Conservation (phyloP, 2,797 vertebrate genomes). For the Acipenser oxyrinchus region DNA sequence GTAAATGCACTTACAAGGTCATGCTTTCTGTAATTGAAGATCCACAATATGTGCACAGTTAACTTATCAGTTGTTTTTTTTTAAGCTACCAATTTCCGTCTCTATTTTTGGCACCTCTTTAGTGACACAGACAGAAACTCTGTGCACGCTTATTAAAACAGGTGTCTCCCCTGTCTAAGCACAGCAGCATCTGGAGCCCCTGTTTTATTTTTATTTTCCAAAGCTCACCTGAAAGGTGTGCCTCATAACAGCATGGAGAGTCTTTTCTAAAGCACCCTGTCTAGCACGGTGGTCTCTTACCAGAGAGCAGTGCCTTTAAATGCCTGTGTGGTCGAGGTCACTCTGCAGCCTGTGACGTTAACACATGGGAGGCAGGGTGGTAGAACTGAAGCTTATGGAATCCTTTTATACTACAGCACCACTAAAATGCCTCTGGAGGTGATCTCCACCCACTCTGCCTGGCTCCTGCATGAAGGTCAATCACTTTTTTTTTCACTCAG, state of each 20-base stretch:
- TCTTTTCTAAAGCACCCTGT: conserved; percentile 8
- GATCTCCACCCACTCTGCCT: conserved; percentile 31
- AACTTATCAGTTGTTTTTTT: neutral
- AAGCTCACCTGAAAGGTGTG: conserved; percentile 19
- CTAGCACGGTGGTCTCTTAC: conserved; percentile 28
- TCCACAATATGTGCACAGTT: no score
- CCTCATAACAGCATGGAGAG: conserved; percentile 16
- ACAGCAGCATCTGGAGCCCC: conserved; percentile 32
- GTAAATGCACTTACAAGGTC: no score
- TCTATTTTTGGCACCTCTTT: conserved; percentile 19
- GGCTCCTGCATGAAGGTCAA: conserved; percentile 25
- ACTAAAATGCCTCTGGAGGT: conserved; percentile 25
- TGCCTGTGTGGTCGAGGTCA: conserved; percentile 27
- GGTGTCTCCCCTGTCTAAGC: conserved; percentile 22
- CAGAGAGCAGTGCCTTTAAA: conserved; percentile 26
- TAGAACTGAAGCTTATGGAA: conserved; percentile 27
- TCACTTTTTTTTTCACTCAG: neutral
- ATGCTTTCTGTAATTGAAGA: no score
- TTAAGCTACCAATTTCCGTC: conserved; percentile 9
- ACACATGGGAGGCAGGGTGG: conserved; percentile 34
- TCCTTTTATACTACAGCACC: conserved; percentile 16
- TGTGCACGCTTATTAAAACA: conserved; percentile 25
- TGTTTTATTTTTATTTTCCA: conserved; percentile 13
- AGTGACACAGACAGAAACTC: conserved; percentile 10
- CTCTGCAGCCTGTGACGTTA: conserved; percentile 40